These are phyloP conservation scores for Pocillopora damicornis DNA, from an alignment of 64 coral and sea anemone species.

Conservation along the genomic window DNA sequence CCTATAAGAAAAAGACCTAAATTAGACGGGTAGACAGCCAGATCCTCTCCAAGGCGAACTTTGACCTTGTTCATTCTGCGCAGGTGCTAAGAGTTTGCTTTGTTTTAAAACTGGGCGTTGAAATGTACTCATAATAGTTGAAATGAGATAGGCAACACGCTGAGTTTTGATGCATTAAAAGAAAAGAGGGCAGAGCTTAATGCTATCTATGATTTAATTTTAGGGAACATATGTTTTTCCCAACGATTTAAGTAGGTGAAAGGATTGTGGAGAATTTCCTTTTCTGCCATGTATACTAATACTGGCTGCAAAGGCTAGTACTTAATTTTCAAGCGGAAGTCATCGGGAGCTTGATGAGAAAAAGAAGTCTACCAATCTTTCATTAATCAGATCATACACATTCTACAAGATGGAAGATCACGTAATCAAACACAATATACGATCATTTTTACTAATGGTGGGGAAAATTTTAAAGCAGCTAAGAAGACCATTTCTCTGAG, in stretches of 20 bases:
- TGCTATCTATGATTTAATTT: too few species aligned
- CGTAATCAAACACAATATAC: neutral
- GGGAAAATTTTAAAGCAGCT: neutral
- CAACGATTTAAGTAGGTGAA: neutral
- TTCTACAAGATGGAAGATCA: neutral
- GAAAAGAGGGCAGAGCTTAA: too few species aligned
- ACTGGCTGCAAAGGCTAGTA: neutral
- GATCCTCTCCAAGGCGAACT: neutral
- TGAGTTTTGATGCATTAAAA: too few species aligned
- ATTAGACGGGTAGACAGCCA: neutral
- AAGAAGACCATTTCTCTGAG: neutral
- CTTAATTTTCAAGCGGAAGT: neutral
- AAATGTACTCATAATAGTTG: neutral
- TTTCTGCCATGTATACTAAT: neutral
- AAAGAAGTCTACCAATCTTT: neutral
- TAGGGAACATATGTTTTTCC: too few species aligned
- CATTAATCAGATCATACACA: neutral
- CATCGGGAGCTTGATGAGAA: neutral
- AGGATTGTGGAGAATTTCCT: neutral
- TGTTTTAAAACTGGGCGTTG: neutral
- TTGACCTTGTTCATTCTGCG: neutral
- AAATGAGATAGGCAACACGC: neutral
- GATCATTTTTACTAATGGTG: neutral
- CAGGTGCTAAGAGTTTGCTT: neutral
- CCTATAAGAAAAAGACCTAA: neutral